Percentiles rank a stretch among this genome's conserved stretches.
phyloP scores from a whole-genome alignment of 2,113 vertebrate genomes.

The Poeciliopsis retropinna region DNA sequence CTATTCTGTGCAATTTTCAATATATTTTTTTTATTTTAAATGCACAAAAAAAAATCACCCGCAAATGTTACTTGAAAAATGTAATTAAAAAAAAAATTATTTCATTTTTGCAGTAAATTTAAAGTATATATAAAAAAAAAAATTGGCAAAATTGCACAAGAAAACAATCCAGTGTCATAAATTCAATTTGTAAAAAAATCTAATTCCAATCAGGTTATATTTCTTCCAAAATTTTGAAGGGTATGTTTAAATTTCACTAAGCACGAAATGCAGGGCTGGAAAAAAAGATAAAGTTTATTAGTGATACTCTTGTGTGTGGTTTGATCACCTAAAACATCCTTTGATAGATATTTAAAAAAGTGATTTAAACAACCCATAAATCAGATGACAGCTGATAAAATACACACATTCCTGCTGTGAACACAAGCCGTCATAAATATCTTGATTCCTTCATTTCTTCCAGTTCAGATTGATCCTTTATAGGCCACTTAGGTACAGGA shows the following conservation, averaged over 20 bases:
- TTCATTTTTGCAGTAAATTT: too few relatives aligned
- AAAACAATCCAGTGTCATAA: too few relatives aligned
- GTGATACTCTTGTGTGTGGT: neutral
- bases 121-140: too few relatives aligned
- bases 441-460: conserved; percentile 22
- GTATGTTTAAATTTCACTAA: neutral
- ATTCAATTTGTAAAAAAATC: too few relatives aligned
- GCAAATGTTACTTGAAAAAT: too few relatives aligned
- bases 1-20: too few relatives aligned
- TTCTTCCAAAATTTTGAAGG: neutral
- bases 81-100: too few relatives aligned
- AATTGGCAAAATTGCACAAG: too few relatives aligned
- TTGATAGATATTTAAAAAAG: neutral
- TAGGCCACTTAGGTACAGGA: conserved; percentile 78
- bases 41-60: too few relatives aligned
- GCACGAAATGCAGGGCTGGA: neutral
- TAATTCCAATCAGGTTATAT: too few relatives aligned
- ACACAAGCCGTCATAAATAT: neutral
- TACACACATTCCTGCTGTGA: neutral
- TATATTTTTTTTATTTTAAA: too few relatives aligned
- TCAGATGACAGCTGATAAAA: conserved; percentile 12
- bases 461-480: conserved; percentile 36
- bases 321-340: neutral
- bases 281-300: neutral
- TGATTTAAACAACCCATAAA: conserved; percentile 1